A percentile compares a stretch with the other conserved stretches of the same genome.
These are phyloP conservation scores for Polyommatus icarus DNA, from an alignment of 2,888 invertebrate genomes.

Conservation along the genomic window DNA sequence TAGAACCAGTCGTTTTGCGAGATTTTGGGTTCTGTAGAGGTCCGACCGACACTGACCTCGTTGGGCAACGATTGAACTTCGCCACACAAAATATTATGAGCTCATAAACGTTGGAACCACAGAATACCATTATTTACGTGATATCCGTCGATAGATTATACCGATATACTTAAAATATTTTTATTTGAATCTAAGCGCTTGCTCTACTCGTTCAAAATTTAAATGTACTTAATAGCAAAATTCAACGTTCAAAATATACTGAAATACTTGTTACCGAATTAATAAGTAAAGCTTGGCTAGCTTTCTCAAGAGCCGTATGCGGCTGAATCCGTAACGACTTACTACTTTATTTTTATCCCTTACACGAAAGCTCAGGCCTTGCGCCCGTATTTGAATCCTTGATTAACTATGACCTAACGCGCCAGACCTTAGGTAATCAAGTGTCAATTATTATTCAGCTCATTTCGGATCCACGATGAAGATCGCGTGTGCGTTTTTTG, in stretches of 20 bases:
- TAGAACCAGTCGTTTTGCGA: slow-evolving; percentile 61
- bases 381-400: no score
- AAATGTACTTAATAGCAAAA: no score
- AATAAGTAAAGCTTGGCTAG: no score
- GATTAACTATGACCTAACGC: no score
- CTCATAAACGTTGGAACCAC: not conserved
- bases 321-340: no score
- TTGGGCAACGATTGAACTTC: slow-evolving; percentile 33
- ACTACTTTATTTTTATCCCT: no score
- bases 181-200: no score
- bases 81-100: slow-evolving; percentile 17
- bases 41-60: slow-evolving; percentile 59
- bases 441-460: not conserved
- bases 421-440: not conserved
- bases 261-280: no score
- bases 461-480: slow-evolving; percentile 46
- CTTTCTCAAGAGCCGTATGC: no score
- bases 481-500: slow-evolving; percentile 52
- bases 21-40: slow-evolving; percentile 60
- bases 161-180: not conserved
- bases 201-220: no score
- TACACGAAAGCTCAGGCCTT: no score
- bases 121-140: slow-evolving; percentile 8
- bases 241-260: no score
- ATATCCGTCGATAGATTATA: not conserved